These are phyloP conservation scores for Drosophila flavopinicola DNA, from an alignment of 2,888 invertebrate species.

Conservation along the genomic window DNA sequence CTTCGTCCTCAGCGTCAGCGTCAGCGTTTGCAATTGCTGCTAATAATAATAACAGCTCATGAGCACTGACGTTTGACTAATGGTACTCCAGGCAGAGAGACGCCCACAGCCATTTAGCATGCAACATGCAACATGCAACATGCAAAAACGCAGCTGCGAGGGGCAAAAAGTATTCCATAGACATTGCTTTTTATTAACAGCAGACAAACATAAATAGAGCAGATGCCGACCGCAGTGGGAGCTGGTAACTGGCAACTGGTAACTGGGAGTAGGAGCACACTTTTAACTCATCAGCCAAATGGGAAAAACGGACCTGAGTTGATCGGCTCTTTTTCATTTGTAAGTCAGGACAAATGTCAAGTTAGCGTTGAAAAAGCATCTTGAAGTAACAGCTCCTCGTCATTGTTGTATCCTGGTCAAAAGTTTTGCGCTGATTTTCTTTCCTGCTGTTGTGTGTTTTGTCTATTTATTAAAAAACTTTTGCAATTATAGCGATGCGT, in stretches of 20 bases:
- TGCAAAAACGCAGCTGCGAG: slow-evolving; percentile 52
- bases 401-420: slow-evolving; percentile 44
- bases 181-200: slow-evolving; percentile 59
- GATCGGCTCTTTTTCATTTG: slow-evolving; percentile 57
- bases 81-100: slow-evolving; percentile 44
- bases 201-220: slow-evolving; percentile 36
- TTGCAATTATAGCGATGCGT: slow-evolving; percentile 82
- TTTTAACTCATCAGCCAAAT: slow-evolving; percentile 51
- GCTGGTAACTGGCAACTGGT: too few species aligned
- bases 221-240: neutral
- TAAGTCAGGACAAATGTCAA: slow-evolving; percentile 37
- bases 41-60: slow-evolving; percentile 79
- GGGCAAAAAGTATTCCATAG: slow-evolving; percentile 31
- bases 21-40: slow-evolving; percentile 62
- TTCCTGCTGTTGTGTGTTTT: slow-evolving; percentile 54
- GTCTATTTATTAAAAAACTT: slow-evolving; percentile 83
- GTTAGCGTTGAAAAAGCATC: slow-evolving; percentile 58
- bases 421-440: slow-evolving; percentile 49
- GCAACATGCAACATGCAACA: too few species aligned
- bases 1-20: slow-evolving; percentile 30
- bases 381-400: slow-evolving; percentile 32
- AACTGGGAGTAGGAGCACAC: slow-evolving; percentile 1
- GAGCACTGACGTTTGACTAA: slow-evolving; percentile 78
- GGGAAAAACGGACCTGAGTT: slow-evolving; percentile 47
- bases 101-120: slow-evolving; percentile 58